Conservation (phyloP, 2,888 invertebrate species). For the Clivina fossor region DNA sequence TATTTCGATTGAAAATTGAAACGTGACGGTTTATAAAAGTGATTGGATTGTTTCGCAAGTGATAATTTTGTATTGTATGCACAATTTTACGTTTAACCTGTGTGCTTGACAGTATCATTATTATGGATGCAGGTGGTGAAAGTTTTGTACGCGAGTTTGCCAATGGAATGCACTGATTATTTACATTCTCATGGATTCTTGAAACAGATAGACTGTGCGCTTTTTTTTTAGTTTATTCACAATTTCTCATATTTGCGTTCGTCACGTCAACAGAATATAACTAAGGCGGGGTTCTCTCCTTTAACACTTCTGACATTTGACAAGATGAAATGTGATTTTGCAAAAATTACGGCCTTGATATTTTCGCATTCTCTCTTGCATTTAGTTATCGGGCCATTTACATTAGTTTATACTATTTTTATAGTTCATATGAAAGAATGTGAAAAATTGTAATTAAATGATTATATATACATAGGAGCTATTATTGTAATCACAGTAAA, state of each 20-base stretch:
- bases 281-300: neutral
- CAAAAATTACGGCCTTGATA: no score
- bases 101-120: no score
- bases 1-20: no score
- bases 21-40: no score
- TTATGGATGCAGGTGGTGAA: constrained; percentile 24
- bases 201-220: constrained; percentile 20
- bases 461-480: no score
- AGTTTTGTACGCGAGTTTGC: constrained; percentile 10
- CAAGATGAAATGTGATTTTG: constrained; percentile 20
- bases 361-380: constrained; percentile 26
- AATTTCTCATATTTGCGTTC: constrained; percentile 4
- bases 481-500: no score
- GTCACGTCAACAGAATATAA: no score
- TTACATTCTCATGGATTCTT: constrained; percentile 30
- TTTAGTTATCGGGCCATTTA: constrained; percentile 26
- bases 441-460: no score
- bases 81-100: no score
- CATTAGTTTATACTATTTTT: constrained; percentile 7
- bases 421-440: no score
- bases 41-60: neutral
- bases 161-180: constrained; percentile 25
- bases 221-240: constrained; percentile 15
- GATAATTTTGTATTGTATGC: neutral
- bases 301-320: constrained; percentile 26